phyloP scores from a whole-genome alignment of 1,140 invertebrate genomes.

The Apis dorsata region DNA sequence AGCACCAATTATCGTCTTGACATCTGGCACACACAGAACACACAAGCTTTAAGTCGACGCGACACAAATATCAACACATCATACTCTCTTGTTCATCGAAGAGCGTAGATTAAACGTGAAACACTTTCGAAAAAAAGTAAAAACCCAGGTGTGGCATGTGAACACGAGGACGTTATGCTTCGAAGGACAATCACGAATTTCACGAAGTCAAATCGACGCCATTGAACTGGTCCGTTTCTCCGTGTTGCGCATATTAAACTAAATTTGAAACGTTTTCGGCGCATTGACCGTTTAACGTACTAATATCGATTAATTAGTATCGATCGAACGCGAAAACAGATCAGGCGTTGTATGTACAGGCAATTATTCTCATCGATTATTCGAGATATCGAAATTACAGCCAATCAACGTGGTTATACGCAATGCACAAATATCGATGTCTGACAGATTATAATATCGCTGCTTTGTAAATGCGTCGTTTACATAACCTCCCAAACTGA shows the following conservation, averaged over 20 bases:
- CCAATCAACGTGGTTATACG: neutral
- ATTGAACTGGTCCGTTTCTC: constrained; percentile 21
- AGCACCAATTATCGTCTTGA: constrained; percentile 39
- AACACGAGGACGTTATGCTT: constrained; percentile 9
- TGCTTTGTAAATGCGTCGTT: neutral
- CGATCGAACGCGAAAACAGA: neutral
- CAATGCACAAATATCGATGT: neutral
- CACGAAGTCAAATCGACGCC: constrained; percentile 40
- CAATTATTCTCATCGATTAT: neutral
- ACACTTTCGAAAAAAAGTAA: neutral
- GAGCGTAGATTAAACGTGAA: neutral
- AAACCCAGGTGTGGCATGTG: neutral
- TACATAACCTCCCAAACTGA: neutral
- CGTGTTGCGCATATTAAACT: constrained; percentile 35
- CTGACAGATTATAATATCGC: neutral
- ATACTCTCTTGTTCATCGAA: constrained; percentile 23
- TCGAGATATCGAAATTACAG: no score
- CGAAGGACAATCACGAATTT: constrained; percentile 15
- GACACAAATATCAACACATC: constrained; percentile 48
- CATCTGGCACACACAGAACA: constrained; percentile 21
- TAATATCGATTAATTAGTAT: neutral
- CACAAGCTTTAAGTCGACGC: constrained; percentile 1
- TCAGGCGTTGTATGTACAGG: neutral
- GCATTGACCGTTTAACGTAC: neutral
- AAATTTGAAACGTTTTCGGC: neutral